These are phyloP conservation scores for Resseliella maxima DNA, from an alignment of 2,888 invertebrate genomes.

Conservation along the genomic window DNA sequence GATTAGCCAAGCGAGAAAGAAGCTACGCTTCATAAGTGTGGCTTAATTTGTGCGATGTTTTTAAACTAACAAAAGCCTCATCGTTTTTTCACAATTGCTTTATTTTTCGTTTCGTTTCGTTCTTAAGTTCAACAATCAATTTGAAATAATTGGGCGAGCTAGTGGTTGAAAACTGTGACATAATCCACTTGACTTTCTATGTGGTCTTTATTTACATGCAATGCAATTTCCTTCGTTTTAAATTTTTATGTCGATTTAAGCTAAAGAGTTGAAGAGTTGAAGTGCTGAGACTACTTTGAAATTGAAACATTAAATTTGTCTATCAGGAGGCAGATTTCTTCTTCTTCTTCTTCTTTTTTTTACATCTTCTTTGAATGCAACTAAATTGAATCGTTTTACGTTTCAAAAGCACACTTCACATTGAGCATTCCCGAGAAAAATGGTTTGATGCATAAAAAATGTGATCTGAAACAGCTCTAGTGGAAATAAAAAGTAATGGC, in stretches of 20 bases:
- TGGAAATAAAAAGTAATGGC: slow-evolving; percentile 48
- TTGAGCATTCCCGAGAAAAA: not conserved
- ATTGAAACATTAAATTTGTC: slow-evolving; percentile 33
- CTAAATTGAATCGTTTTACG: slow-evolving; percentile 29
- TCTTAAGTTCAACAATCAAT: slow-evolving; percentile 22
- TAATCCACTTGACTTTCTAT: not conserved
- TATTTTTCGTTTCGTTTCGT: not conserved
- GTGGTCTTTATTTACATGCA: slow-evolving; percentile 8
- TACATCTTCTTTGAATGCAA: not conserved
- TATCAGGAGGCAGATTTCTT: slow-evolving; percentile 32
- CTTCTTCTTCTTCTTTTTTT: not conserved
- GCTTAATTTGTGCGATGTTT: not conserved
- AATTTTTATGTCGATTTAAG: not conserved
- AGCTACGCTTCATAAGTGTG: not conserved
- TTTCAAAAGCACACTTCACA: slow-evolving; percentile 36
- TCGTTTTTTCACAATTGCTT: slow-evolving; percentile 14
- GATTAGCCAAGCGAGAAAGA: slow-evolving; percentile 39
- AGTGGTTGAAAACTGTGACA: slow-evolving; percentile 19
- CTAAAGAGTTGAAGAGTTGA: not conserved
- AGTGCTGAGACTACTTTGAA: not conserved
- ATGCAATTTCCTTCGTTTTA: not conserved
- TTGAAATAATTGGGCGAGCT: not conserved
- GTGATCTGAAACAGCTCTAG: slow-evolving; percentile 42
- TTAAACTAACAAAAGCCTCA: not conserved
- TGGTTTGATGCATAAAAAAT: slow-evolving; percentile 30